Evolutionary conservation across 2,113 vertebrate species (phyloP).

Genomic region (Pangasianodon hypophthalmus): DNA sequence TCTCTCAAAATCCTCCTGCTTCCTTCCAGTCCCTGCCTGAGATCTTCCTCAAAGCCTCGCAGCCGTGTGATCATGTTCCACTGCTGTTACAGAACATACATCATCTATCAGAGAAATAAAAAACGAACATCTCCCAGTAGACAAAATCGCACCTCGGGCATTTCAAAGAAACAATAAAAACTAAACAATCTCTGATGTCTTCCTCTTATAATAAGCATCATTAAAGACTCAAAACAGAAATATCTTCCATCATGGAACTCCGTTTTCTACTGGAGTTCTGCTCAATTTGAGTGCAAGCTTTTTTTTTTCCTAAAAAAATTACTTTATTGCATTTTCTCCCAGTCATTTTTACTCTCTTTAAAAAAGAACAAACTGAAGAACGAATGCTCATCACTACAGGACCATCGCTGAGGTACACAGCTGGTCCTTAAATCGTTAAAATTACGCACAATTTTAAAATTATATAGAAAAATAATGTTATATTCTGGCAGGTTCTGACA

Average conservation of each 20-base stretch:
- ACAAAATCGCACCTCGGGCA: background rate
- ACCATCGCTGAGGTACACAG: background rate
- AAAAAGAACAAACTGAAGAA: background rate
- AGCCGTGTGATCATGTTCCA: background rate
- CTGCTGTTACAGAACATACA: background rate
- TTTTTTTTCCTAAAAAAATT: background rate
- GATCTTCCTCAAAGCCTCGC: background rate
- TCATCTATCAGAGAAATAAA: background rate
- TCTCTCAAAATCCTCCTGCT: constrained; percentile 6
- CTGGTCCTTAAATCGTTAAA: too few species aligned
- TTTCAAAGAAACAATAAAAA: background rate
- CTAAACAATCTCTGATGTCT: background rate
- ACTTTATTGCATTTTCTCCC: background rate
- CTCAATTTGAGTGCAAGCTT: background rate
- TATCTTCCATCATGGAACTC: background rate
- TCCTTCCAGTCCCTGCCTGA: constrained; percentile 11
- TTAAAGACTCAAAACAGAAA: background rate
- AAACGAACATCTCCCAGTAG: background rate
- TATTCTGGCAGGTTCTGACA: background rate
- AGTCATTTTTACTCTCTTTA: background rate
- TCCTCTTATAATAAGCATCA: background rate
- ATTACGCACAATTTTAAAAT: background rate
- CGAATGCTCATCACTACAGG: background rate
- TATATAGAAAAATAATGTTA: background rate
- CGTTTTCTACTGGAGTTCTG: background rate